phyloP scores from a whole-genome alignment of 2,113 vertebrate species.

The Axis porcinus region DNA sequence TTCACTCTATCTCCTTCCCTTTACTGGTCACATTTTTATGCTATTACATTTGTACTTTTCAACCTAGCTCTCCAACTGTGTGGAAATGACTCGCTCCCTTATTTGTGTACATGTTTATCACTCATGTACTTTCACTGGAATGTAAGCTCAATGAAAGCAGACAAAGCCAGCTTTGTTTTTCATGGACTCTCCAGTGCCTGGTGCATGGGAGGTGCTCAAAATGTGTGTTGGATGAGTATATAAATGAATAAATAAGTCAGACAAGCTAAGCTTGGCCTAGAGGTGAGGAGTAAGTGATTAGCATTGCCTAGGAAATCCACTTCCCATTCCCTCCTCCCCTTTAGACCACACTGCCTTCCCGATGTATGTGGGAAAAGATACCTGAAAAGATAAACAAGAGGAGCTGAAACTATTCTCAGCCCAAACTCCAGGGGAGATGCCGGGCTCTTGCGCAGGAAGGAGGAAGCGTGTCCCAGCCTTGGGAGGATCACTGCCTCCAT shows the following conservation, averaged over 20 bases:
- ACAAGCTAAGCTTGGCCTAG: not conserved
- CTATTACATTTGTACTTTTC: not conserved
- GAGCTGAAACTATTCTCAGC: constrained; percentile 27
- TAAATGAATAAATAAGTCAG: not conserved
- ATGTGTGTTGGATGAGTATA: not conserved
- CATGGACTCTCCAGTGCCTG: not conserved
- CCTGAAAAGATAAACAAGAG: constrained; percentile 40
- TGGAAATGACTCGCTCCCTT: not conserved
- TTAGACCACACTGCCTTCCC: constrained; percentile 27
- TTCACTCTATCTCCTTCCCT: not conserved
- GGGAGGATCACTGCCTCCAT: not conserved
- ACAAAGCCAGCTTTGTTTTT: not conserved
- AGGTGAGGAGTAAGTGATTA: constrained; percentile 10
- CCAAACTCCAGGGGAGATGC: not conserved
- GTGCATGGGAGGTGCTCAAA: not conserved
- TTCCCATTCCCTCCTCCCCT: not conserved
- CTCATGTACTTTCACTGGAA: not conserved
- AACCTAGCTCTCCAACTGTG: not conserved
- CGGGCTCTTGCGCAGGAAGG: not conserved
- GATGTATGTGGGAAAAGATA: constrained; percentile 73
- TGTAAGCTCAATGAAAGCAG: not conserved
- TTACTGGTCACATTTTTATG: not conserved
- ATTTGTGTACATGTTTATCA: not conserved
- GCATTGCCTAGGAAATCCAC: constrained; percentile 44
- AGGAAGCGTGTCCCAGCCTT: not conserved